These are phyloP conservation scores for Ganaspis brasiliensis DNA, from an alignment of 2,888 invertebrate genomes.

Conservation along the genomic window DNA sequence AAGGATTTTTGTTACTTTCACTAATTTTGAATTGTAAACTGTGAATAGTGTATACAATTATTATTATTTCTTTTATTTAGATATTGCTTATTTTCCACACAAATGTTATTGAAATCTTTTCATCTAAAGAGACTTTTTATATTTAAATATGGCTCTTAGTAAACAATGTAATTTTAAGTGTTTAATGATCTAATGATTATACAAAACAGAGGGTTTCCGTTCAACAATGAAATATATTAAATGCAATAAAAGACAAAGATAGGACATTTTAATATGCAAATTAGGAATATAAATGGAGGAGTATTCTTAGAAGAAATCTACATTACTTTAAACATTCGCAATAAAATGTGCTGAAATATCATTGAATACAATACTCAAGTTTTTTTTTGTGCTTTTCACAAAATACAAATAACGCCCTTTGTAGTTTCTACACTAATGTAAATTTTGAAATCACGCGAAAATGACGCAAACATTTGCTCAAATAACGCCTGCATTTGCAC, in stretches of 20 bases:
- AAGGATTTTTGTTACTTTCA: slow-evolving; percentile 14
- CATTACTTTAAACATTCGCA: background rate
- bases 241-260: no score
- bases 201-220: no score
- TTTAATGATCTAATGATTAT: background rate
- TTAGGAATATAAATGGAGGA: background rate
- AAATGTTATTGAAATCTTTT: background rate
- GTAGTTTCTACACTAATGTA: background rate
- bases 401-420: background rate
- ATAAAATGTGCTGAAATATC: background rate
- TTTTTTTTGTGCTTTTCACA: no score
- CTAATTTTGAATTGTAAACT: slow-evolving; percentile 10
- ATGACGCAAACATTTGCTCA: slow-evolving; percentile 4
- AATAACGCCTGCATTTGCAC: background rate
- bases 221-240: no score
- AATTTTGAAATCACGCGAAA: background rate
- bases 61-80: background rate
- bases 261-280: background rate
- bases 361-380: background rate
- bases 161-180: background rate
- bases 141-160: background rate
- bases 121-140: background rate
- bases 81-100: no score
- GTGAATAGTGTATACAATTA: background rate
- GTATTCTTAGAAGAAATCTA: background rate